Conservation (phyloP, 2,797 vertebrate species). For the Xenentodon cancila region DNA sequence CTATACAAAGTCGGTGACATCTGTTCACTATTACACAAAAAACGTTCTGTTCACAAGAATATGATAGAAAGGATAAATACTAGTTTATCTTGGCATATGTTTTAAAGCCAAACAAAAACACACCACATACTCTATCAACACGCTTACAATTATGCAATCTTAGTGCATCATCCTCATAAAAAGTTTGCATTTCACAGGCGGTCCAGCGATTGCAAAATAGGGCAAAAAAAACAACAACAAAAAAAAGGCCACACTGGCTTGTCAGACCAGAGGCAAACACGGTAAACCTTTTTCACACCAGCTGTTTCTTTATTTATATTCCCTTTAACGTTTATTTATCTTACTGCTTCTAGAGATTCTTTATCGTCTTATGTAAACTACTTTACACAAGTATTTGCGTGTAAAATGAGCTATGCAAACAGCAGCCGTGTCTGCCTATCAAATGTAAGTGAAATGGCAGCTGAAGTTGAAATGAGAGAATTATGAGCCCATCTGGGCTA, state of each 20-base stretch:
- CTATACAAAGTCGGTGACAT: slow-evolving; percentile 64
- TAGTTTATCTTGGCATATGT: slow-evolving; percentile 22
- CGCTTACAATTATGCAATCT: slow-evolving; percentile 30
- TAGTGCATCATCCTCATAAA: slow-evolving; percentile 23
- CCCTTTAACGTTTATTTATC: slow-evolving; percentile 11
- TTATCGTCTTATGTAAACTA: slow-evolving; percentile 7
- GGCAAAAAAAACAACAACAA: neutral
- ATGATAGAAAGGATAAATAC: slow-evolving; percentile 31
- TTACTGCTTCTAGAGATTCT: slow-evolving; percentile 11
- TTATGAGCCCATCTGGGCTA: slow-evolving; percentile 23
- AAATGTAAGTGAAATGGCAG: slow-evolving; percentile 17
- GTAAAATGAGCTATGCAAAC: slow-evolving; percentile 23
- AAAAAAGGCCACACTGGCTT: neutral
- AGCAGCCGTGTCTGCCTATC: slow-evolving; percentile 8
- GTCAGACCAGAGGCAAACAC: slow-evolving; percentile 18
- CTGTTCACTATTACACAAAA: slow-evolving; percentile 46
- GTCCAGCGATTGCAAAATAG: slow-evolving; percentile 24
- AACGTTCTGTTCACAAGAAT: slow-evolving; percentile 33
- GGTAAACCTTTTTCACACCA: neutral
- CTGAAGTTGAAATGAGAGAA: slow-evolving; percentile 12
- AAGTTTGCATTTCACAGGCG: slow-evolving; percentile 32
- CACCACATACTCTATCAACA: slow-evolving; percentile 30
- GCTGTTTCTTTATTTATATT: slow-evolving; percentile 8
- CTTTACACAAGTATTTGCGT: slow-evolving; percentile 15
- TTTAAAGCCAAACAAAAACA: slow-evolving; percentile 30